These are phyloP conservation scores for Antheraea mylitta DNA, from an alignment of 1,140 invertebrate genomes.

Conservation along the genomic window DNA sequence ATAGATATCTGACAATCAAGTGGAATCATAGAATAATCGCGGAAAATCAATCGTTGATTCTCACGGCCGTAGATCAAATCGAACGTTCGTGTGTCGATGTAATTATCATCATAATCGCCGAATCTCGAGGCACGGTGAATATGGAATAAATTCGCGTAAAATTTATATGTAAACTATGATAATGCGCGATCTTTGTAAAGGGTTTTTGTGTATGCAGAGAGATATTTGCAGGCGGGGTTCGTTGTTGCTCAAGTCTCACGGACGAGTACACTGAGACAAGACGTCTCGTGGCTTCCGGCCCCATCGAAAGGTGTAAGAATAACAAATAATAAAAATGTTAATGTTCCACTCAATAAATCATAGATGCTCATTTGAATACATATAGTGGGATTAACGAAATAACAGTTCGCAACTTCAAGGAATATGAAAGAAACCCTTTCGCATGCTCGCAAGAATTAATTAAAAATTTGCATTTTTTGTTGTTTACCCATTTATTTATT, in stretches of 20 bases:
- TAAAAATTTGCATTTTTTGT: slow-evolving; percentile 31
- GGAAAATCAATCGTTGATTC: slow-evolving; percentile 71
- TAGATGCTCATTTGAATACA: slow-evolving; percentile 77
- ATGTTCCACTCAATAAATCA: slow-evolving; percentile 81
- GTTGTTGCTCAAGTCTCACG: slow-evolving; percentile 63
- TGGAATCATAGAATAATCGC: slow-evolving; percentile 43
- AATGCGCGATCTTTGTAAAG: slow-evolving; percentile 63
- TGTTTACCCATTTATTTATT: too few species aligned
- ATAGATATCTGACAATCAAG: slow-evolving; percentile 45
- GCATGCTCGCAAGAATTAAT: background rate
- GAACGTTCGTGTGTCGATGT: slow-evolving; percentile 67
- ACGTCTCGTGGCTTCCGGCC: slow-evolving; percentile 75
- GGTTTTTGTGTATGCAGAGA: slow-evolving; percentile 47
- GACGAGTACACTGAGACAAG: slow-evolving; percentile 71
- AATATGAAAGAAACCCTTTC: slow-evolving; percentile 18
- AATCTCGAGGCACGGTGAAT: slow-evolving; percentile 66
- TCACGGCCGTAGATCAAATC: slow-evolving; percentile 73
- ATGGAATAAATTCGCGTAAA: slow-evolving; percentile 75
- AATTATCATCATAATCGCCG: slow-evolving; percentile 75
- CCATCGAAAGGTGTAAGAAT: slow-evolving; percentile 78
- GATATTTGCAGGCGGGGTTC: slow-evolving; percentile 39
- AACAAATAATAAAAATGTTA: slow-evolving; percentile 81
- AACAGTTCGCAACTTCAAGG: slow-evolving; percentile 59
- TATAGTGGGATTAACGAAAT: slow-evolving; percentile 71
- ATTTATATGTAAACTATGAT: slow-evolving; percentile 79